Percentiles rank a stretch among this genome's conserved stretches.
Conservation (phyloP, 2,888 invertebrate genomes). For the Nudaria mundana region DNA sequence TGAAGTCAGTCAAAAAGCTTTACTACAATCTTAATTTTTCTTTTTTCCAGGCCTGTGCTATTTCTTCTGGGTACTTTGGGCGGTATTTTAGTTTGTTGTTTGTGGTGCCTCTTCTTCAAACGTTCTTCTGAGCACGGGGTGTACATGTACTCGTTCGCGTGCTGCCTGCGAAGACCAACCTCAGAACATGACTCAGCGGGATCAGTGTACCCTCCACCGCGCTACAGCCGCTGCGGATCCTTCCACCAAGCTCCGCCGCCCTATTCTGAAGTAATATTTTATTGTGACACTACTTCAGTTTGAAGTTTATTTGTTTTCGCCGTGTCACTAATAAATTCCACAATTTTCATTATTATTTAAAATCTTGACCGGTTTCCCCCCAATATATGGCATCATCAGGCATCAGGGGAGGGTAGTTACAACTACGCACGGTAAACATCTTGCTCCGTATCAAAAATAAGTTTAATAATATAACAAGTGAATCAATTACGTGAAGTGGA, state of each 20-base stretch:
- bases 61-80: conserved; percentile 86
- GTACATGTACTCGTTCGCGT: conserved; percentile 58
- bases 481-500: too few species aligned
- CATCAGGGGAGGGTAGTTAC: too few species aligned
- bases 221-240: conserved; percentile 91
- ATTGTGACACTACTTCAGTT: conserved; percentile 34
- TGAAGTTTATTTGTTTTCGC: conserved; percentile 37
- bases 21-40: too few species aligned
- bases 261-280: conserved; percentile 86
- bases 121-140: conserved; percentile 48
- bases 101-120: conserved; percentile 79
- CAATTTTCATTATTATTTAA: too few species aligned
- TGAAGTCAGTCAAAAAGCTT: too few species aligned
- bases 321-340: too few species aligned
- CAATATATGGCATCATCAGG: too few species aligned
- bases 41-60: conserved; percentile 81
- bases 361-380: too few species aligned
- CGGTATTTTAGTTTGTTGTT: conserved; percentile 85
- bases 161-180: conserved; percentile 67
- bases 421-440: too few species aligned
- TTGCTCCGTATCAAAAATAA: too few species aligned
- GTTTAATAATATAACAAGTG: too few species aligned
- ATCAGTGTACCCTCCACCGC: conserved; percentile 91
- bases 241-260: conserved; percentile 92
- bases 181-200: conserved; percentile 90